Base-by-base conservation (phyloP, 1,140 invertebrate species). In the Drosophila punjabiensis region DNA sequence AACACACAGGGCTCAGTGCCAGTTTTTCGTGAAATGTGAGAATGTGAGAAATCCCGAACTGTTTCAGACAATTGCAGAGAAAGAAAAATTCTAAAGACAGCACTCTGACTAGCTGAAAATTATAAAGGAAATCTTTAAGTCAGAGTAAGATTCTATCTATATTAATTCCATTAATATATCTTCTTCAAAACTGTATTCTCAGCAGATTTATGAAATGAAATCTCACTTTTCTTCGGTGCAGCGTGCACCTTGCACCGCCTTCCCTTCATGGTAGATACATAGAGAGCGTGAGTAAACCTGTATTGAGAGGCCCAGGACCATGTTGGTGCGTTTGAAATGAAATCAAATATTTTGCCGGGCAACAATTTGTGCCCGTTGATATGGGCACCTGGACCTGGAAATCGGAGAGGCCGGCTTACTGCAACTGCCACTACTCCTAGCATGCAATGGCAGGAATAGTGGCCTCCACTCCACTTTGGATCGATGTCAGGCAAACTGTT, bases 301-400 rank as follows among this genome's bases (percentile, higher is more conserved):
- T 52, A 86, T 79, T 76, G 73, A 59, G 73, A 50, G 30, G 32
- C 5, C 45, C 30, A 35, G 55, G 18, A 37, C 37, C n/a, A 24
- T 55, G 28, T 28, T 14, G 56, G 43, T 81, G 62, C 68, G 75
- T 82, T 85, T 74, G 84, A 81, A 87, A 81, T 87, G 61, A 87
- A 87, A 81, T 87, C 84, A 87, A 87, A 87, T 88, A 87, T 87
- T 88, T 87, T 81, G 81, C 68, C 59, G 82, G 55, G 65, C 73
- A 89, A 87, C 76, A 87, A 88, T 81, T 88, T 88, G 61, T 77
- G 63, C 69, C 69, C 24, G 65, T 18, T 67, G 81, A 82, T 79
- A 82, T 75, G 63, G 62, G 77, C 35, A 41, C 45, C 24, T n/a
- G 10, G 39, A 59, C 45, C 24, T n/a, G 10, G 39, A 3, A 59